Evolutionary conservation across 2,888 invertebrate genomes (phyloP).

Genomic region (Pristionchus exspectatus): DNA sequence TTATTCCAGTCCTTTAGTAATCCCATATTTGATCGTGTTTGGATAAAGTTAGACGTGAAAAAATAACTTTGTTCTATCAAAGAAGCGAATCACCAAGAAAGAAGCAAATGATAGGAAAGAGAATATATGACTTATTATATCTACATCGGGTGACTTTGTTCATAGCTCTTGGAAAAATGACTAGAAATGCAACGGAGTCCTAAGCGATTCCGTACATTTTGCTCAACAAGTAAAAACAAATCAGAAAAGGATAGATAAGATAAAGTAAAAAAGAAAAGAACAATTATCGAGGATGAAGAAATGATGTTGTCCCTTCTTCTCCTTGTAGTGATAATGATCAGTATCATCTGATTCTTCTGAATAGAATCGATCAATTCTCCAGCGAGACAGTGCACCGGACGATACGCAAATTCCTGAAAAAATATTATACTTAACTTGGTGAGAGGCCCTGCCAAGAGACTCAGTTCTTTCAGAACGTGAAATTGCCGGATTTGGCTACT

Average conservation of each 20-base stretch:
- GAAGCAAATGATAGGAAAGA: conserved; percentile 17
- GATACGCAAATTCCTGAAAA: conserved; percentile 66
- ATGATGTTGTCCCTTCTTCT: conserved; percentile 65
- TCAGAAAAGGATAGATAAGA: neutral
- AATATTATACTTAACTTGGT: neutral
- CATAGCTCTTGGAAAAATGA: neutral
- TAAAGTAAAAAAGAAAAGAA: neutral
- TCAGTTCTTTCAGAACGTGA: too few relatives aligned
- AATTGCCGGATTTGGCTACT: too few relatives aligned
- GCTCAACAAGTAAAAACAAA: neutral
- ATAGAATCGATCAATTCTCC: conserved; percentile 72
- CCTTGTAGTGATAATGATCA: conserved; percentile 64
- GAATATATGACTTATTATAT: neutral
- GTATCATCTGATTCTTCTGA: conserved; percentile 63
- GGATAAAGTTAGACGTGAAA: neutral
- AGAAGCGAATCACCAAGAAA: neutral
- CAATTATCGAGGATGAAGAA: conserved; percentile 61
- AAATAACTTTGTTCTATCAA: neutral
- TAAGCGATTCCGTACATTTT: neutral
- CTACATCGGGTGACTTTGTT: neutral
- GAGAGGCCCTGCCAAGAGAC: neutral
- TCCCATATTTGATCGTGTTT: neutral
- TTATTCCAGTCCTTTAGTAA: neutral
- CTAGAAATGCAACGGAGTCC: neutral
- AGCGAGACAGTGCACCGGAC: conserved; percentile 69